Conservation (phyloP, 2,888 invertebrate species). For the Tyria jacobaeae region DNA sequence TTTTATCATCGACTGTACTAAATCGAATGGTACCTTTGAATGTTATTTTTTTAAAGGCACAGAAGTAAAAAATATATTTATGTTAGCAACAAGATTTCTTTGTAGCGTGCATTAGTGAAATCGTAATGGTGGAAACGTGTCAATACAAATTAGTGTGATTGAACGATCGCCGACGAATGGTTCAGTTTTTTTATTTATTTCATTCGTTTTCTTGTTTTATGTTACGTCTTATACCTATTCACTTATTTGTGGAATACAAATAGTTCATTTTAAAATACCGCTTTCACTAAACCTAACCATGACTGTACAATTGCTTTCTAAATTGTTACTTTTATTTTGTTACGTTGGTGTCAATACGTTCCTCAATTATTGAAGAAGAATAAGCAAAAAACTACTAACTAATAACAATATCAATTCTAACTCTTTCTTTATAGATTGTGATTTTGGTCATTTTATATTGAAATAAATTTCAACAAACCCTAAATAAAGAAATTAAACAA, state of each 20-base stretch:
- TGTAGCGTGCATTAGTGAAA: constrained; percentile 74
- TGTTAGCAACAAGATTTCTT: constrained; percentile 67
- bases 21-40: constrained; percentile 3
- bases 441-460: not conserved
- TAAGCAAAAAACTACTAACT: not conserved
- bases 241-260: constrained; percentile 34
- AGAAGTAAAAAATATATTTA: constrained; percentile 64
- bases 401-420: not conserved
- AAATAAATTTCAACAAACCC: not conserved
- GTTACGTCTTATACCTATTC: constrained; percentile 35
- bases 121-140: constrained; percentile 84
- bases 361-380: not conserved
- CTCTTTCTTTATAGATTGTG: not conserved
- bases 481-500: not conserved
- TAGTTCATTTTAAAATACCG: constrained; percentile 33
- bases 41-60: constrained; percentile 19
- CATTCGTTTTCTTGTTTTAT: constrained; percentile 39
- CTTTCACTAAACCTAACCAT: constrained; percentile 31
- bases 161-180: constrained; percentile 55
- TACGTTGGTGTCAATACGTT: constrained; percentile 6
- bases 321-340: constrained; percentile 17
- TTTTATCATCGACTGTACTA: constrained; percentile 35
- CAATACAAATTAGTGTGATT: constrained; percentile 78
- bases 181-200: constrained; percentile 44
- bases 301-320: constrained; percentile 20